phyloP scores from a whole-genome alignment of 1,140 invertebrate genomes.

The Pomacea maculata region DNA sequence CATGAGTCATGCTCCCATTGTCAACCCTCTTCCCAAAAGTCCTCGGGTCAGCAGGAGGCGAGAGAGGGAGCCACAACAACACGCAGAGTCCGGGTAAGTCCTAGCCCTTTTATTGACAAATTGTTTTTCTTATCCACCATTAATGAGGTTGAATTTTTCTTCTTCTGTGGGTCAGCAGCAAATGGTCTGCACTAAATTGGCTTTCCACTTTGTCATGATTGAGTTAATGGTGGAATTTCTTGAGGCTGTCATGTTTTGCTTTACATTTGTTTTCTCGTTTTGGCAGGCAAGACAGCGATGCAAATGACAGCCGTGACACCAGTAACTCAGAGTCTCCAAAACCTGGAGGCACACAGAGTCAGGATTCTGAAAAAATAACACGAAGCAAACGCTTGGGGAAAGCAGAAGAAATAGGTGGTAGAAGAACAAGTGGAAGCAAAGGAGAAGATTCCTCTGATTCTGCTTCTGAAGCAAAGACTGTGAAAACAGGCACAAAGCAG shows the following conservation, averaged over 20 bases:
- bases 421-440: conserved; percentile 3
- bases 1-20: conserved; percentile 54
- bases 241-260: not conserved
- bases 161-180: too few relatives aligned
- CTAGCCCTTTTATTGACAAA: not conserved
- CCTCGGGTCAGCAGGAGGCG: conserved; percentile 31
- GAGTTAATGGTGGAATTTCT: not conserved
- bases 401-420: conserved; percentile 4
- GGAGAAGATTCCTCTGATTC: conserved; percentile 5
- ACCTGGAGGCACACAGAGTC: conserved; percentile 1
- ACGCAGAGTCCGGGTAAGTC: not conserved
- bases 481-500: conserved; percentile 36
- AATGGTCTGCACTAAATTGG: too few relatives aligned
- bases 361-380: conserved; percentile 17
- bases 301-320: conserved; percentile 13
- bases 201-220: too few relatives aligned
- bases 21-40: conserved; percentile 48
- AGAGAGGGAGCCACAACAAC: conserved; percentile 9
- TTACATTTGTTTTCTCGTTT: not conserved
- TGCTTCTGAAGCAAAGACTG: conserved; percentile 22
- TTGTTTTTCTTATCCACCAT: too few relatives aligned
- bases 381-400: not conserved
- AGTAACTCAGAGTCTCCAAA: conserved; percentile 8
- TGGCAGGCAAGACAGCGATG: conserved; percentile 19
- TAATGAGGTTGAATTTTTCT: too few relatives aligned